These are phyloP conservation scores for Dryadula phaetusa DNA, from an alignment of 2,888 invertebrate species.

Conservation along the genomic window DNA sequence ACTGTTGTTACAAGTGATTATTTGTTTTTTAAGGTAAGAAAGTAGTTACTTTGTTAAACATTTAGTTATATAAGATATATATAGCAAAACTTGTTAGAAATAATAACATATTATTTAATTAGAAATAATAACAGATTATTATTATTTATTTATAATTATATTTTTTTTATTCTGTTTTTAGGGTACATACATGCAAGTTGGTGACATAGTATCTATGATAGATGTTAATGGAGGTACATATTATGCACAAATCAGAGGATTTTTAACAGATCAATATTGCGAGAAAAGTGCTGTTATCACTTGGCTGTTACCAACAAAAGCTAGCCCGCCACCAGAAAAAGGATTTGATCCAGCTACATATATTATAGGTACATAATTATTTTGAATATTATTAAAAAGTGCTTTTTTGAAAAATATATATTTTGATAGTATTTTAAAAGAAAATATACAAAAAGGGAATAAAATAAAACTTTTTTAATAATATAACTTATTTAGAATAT, in stretches of 20 bases:
- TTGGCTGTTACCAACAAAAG: slow-evolving; percentile 94
- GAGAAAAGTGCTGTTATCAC: slow-evolving; percentile 96
- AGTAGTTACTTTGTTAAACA: neutral
- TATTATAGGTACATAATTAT: slow-evolving; percentile 87
- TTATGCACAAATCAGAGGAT: slow-evolving; percentile 95
- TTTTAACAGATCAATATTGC: slow-evolving; percentile 95
- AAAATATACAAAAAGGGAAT: too few species aligned
- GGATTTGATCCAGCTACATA: slow-evolving; percentile 95
- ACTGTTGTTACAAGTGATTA: slow-evolving; percentile 92
- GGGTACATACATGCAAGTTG: slow-evolving; percentile 93
- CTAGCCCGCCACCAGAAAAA: slow-evolving; percentile 90
- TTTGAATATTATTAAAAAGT: slow-evolving; percentile 28
- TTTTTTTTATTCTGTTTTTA: slow-evolving; percentile 56
- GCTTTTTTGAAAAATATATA: too few species aligned
- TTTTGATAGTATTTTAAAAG: too few species aligned
- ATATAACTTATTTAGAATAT: neutral
- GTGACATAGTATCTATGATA: slow-evolving; percentile 94
- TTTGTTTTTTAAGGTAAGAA: slow-evolving; percentile 81
- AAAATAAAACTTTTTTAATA: too few species aligned
- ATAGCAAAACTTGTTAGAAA: neutral
- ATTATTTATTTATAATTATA: neutral
- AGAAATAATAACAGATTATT: neutral
- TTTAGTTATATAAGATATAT: neutral
- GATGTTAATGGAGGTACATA: slow-evolving; percentile 91
- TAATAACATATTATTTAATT: neutral